Evolutionary conservation across 2,113 vertebrate species (phyloP).

Genomic region (Psittacus erithacus): DNA sequence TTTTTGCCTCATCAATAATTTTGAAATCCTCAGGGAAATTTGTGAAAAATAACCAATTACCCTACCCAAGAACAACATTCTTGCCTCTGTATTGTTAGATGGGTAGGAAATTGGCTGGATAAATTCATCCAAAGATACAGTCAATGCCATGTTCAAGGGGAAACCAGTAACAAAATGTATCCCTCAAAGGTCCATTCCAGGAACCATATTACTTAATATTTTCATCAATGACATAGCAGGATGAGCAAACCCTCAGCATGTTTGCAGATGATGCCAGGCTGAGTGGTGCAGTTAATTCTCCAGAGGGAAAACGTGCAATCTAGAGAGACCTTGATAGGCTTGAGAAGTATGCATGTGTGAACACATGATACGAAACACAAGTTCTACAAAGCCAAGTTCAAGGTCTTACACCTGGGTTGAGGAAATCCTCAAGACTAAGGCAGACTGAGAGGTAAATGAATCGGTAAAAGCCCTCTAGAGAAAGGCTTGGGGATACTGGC

Average conservation of each 20-base stretch:
- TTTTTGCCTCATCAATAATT: not conserved
- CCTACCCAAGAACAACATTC: not conserved
- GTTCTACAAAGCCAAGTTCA: not conserved
- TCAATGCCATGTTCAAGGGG: not conserved
- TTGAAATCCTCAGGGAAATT: not conserved
- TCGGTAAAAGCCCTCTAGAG: not conserved
- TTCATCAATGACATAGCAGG: not conserved
- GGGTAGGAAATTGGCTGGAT: not conserved
- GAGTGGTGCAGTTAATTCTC: not conserved
- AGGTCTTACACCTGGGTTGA: not conserved
- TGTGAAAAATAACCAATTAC: not conserved
- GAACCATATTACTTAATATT: not conserved
- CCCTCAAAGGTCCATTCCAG: not conserved
- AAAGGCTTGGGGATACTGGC: not conserved
- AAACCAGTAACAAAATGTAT: not conserved
- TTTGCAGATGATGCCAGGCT: not conserved
- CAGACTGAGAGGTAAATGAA: not conserved
- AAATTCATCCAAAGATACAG: not conserved
- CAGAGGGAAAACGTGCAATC: not conserved
- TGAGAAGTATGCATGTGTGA: not conserved
- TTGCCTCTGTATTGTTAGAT: not conserved
- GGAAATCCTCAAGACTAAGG: too few relatives aligned
- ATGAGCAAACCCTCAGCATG: not conserved
- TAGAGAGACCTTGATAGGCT: not conserved
- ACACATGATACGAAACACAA: not conserved